These are phyloP conservation scores for Bugula neritina DNA, from an alignment of 2,888 invertebrate genomes.

Conservation along the genomic window DNA sequence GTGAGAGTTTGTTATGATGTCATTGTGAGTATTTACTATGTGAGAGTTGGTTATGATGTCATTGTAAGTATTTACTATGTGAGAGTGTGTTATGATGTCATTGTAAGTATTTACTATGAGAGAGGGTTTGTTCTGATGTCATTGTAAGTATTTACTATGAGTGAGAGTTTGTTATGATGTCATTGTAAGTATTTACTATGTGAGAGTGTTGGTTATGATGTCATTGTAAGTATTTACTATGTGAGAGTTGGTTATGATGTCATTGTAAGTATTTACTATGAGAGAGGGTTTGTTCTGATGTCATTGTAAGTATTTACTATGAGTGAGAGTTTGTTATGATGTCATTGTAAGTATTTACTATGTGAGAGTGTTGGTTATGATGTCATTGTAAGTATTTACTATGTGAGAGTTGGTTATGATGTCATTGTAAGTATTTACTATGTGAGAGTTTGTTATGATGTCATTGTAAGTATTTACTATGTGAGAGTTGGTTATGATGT, in stretches of 20 bases:
- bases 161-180: background rate
- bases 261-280: background rate
- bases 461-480: background rate
- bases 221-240: background rate
- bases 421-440: background rate
- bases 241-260: background rate
- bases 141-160: background rate
- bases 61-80: background rate
- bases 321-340: background rate
- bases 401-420: background rate
- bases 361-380: background rate
- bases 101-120: background rate
- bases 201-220: background rate
- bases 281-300: too few species aligned
- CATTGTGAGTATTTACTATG: background rate
- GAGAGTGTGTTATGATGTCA: too few species aligned
- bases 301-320: background rate
- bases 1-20: background rate
- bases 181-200: background rate
- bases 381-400: background rate
- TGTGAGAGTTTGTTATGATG: background rate
- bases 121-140: background rate
- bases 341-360: background rate
- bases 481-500: too few species aligned
- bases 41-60: background rate